These are phyloP conservation scores for Junonia oenone DNA, from an alignment of 2,888 invertebrate genomes.

Conservation along the genomic window DNA sequence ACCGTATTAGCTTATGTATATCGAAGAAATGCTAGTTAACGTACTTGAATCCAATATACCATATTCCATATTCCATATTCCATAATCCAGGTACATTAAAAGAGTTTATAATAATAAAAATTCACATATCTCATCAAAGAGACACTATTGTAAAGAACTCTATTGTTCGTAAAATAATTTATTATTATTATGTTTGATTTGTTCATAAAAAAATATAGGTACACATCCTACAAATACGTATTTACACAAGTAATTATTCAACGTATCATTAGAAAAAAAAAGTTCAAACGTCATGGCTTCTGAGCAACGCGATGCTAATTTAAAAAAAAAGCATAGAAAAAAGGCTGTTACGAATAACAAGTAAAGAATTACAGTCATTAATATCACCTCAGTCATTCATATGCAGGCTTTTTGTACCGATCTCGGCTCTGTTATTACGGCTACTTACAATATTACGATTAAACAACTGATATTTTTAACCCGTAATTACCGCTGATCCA, in stretches of 20 bases:
- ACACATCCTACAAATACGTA: not conserved
- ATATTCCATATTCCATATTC: too few relatives aligned
- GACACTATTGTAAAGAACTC: too few relatives aligned
- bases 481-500: slow-evolving; percentile 21
- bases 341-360: slow-evolving; percentile 19
- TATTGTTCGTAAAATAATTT: too few relatives aligned
- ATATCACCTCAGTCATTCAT: slow-evolving; percentile 17
- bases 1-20: too few relatives aligned
- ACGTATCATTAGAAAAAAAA: not conserved
- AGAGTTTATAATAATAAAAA: too few relatives aligned
- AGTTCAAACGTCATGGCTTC: slow-evolving; percentile 15
- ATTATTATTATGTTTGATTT: not conserved
- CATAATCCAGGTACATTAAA: too few relatives aligned
- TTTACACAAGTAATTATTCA: not conserved
- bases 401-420: slow-evolving; percentile 17
- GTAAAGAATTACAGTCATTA: slow-evolving; percentile 26
- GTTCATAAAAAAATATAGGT: not conserved
- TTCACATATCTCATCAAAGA: too few relatives aligned
- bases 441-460: slow-evolving; percentile 23
- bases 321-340: slow-evolving; percentile 10
- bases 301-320: slow-evolving; percentile 13
- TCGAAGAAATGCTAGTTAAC: too few relatives aligned
- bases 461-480: slow-evolving; percentile 21
- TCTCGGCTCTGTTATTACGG: slow-evolving; percentile 17
- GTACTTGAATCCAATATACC: too few relatives aligned